Evolutionary conservation across 2,113 vertebrate species (phyloP).

Genomic region (Vulpes ferrilata): DNA sequence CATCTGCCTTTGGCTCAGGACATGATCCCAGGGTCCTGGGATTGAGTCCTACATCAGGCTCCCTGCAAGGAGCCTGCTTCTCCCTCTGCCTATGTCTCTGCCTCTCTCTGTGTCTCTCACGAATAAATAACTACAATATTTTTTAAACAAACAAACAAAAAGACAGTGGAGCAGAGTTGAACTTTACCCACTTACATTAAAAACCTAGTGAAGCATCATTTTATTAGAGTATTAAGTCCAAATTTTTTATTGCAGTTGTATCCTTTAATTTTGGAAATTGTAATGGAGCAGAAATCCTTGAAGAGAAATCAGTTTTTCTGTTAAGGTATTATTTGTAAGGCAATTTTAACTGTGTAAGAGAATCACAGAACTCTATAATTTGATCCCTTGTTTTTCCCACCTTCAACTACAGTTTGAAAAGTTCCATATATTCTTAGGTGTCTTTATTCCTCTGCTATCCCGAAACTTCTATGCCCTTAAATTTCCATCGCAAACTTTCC

Average conservation of each 20-base stretch:
- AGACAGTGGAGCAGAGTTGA: background rate
- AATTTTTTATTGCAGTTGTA: background rate
- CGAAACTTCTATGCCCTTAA: background rate
- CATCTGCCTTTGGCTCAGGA: too few species aligned
- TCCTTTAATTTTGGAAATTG: background rate
- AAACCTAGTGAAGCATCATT: slow-evolving; percentile 2
- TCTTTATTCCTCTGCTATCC: background rate
- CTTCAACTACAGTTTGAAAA: background rate
- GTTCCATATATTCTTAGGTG: background rate
- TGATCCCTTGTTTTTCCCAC: background rate
- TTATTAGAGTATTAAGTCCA: background rate
- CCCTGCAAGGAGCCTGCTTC: too few species aligned
- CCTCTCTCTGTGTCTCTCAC: too few species aligned
- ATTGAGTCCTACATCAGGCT: too few species aligned
- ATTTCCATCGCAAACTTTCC: background rate
- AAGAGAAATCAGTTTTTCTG: slow-evolving; percentile 9
- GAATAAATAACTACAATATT: too few species aligned
- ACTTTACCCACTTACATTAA: background rate
- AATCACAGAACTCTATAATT: background rate
- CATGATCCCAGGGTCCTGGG: too few species aligned
- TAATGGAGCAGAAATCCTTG: slow-evolving; percentile 4
- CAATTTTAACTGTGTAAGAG: background rate
- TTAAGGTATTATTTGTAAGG: background rate
- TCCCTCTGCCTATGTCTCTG: too few species aligned
- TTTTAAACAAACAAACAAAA: background rate